Evolutionary conservation across 2,888 invertebrate genomes (phyloP).

Genomic region (Theretra japonica): DNA sequence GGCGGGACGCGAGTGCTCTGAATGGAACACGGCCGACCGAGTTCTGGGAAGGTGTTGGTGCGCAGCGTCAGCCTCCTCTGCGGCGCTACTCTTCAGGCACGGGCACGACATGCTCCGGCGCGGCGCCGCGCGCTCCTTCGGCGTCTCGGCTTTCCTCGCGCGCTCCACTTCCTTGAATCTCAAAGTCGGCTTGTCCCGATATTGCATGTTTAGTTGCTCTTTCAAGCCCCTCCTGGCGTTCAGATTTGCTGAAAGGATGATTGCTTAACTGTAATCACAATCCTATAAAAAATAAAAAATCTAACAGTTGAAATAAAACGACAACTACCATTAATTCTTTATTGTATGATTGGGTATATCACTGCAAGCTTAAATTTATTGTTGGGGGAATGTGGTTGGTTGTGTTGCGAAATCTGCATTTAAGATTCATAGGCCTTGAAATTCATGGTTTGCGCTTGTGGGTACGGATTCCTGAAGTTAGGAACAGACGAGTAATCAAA

Average conservation of each 20-base stretch:
- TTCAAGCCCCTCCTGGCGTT: slow-evolving; percentile 55
- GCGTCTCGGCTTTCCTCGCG: slow-evolving; percentile 33
- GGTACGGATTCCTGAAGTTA: slow-evolving; percentile 48
- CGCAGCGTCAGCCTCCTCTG: slow-evolving; percentile 29
- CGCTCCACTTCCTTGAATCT: slow-evolving; percentile 43
- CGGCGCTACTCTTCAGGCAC: slow-evolving; percentile 36
- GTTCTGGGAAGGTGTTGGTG: slow-evolving; percentile 39
- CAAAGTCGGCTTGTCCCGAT: slow-evolving; percentile 45
- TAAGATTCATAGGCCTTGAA: slow-evolving; percentile 39
- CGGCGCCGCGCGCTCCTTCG: slow-evolving; percentile 34
- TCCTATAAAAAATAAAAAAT: slow-evolving; percentile 40
- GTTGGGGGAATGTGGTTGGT: neutral
- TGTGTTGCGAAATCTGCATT: neutral
- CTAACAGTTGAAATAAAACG: slow-evolving; percentile 44
- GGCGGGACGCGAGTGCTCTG: slow-evolving; percentile 27
- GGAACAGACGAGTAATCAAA: slow-evolving; percentile 50
- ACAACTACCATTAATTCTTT: slow-evolving; percentile 39
- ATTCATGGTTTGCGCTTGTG: slow-evolving; percentile 42
- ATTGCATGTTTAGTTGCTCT: slow-evolving; percentile 48
- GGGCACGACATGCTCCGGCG: slow-evolving; percentile 57
- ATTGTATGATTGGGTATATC: slow-evolving; percentile 38
- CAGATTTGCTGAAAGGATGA: slow-evolving; percentile 70
- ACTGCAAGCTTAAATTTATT: slow-evolving; percentile 30
- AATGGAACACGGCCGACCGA: slow-evolving; percentile 42
- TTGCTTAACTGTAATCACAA: slow-evolving; percentile 55